A percentile compares a stretch with the other conserved stretches of the same genome.
Evolutionary conservation across 2,888 invertebrate species (phyloP).

Genomic region (Habrosyne pyritoides): DNA sequence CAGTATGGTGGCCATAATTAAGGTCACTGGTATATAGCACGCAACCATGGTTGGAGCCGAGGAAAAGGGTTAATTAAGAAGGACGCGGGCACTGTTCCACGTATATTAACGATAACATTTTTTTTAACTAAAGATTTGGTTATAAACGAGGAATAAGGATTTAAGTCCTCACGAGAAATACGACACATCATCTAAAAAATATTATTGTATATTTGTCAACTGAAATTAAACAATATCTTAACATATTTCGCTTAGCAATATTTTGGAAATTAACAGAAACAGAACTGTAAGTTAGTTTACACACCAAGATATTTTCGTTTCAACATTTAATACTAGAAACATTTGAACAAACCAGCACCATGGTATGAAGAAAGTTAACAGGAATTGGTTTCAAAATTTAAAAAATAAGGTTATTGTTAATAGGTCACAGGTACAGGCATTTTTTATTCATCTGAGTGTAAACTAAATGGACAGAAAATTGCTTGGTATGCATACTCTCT

Average conservation of each 20-base stretch:
- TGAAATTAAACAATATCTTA: constrained; percentile 80
- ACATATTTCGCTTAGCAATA: constrained; percentile 72
- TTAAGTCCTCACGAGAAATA: constrained; percentile 27
- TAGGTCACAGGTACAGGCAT: no score
- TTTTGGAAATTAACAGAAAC: constrained; percentile 73
- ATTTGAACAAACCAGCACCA: neutral
- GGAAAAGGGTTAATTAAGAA: no score
- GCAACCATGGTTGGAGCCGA: no score
- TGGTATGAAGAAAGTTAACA: neutral
- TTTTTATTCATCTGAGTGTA: neutral
- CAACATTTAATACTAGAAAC: neutral
- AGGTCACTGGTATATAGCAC: no score
- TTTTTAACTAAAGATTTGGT: no score
- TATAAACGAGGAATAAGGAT: no score
- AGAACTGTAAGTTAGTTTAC: constrained; percentile 48
- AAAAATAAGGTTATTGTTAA: neutral
- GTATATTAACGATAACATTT: no score
- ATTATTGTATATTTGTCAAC: constrained; percentile 82
- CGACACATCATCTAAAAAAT: constrained; percentile 59
- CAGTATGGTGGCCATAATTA: no score
- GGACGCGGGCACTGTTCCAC: no score
- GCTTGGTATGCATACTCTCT: neutral
- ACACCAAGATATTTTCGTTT: constrained; percentile 29
- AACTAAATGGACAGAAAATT: neutral
- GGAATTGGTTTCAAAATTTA: neutral